Conservation (phyloP, 1,140 invertebrate species). For the Zeugodacus cucurbitae region DNA sequence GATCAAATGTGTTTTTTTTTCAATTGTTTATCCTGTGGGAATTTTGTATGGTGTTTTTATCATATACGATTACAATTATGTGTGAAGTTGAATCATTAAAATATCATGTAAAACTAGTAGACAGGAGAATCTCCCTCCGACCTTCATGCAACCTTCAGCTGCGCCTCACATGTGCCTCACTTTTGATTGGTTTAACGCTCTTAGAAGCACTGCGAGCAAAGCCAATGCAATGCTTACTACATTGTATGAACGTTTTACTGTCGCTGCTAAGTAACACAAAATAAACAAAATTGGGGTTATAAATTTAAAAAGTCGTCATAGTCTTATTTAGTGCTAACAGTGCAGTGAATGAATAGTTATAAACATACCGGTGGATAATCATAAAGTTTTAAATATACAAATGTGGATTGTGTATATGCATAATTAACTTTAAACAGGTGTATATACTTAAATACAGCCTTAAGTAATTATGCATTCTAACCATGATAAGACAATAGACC, state of each 20-base stretch:
- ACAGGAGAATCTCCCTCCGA: conserved; percentile 48
- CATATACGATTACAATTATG: background rate
- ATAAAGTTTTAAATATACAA: background rate
- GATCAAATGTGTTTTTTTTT: background rate
- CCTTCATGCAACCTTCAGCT: conserved; percentile 63
- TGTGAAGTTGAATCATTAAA: background rate
- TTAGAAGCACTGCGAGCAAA: background rate
- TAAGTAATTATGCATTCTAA: background rate
- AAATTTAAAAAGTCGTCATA: conserved; percentile 22
- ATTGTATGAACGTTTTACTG: background rate
- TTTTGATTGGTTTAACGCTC: conserved; percentile 48
- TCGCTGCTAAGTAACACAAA: conserved; percentile 46
- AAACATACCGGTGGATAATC: background rate
- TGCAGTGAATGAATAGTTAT: background rate
- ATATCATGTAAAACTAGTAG: background rate
- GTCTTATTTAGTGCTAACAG: background rate
- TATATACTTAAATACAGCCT: background rate
- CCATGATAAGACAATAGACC: background rate
- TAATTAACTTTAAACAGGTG: background rate
- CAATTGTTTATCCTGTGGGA: background rate
- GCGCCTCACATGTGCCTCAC: conserved; percentile 40
- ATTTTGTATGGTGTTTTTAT: background rate
- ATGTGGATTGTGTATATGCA: background rate
- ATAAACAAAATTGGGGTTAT: conserved; percentile 44
- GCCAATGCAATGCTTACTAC: conserved; percentile 18